These are phyloP conservation scores for Neosilurus mollespiculum DNA, from an alignment of 2,797 vertebrate genomes.

Conservation along the genomic window DNA sequence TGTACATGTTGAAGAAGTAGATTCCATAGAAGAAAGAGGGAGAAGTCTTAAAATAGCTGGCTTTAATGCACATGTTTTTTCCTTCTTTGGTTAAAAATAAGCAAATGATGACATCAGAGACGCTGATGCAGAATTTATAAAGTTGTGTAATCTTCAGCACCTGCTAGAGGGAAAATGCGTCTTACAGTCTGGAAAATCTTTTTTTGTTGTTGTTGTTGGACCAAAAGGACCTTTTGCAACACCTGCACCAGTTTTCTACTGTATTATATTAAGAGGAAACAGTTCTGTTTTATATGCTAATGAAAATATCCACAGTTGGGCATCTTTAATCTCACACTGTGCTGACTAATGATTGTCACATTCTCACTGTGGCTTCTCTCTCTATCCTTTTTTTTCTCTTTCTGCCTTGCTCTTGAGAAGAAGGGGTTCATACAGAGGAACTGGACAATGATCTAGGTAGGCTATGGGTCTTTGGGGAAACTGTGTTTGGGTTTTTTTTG, in stretches of 20 bases:
- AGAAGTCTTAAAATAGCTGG: background rate
- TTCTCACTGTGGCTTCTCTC: constrained; percentile 31
- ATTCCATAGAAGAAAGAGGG: background rate
- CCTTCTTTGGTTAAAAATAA: background rate
- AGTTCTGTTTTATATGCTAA: background rate
- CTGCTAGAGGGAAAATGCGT: background rate
- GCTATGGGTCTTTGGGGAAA: constrained; percentile 59
- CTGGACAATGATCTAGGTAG: constrained; percentile 98
- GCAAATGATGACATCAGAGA: background rate
- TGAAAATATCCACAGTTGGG: background rate
- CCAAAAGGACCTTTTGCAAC: background rate
- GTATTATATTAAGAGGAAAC: background rate
- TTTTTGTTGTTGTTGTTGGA: background rate
- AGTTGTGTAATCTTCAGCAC: background rate
- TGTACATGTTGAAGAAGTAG: no score
- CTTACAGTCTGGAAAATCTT: background rate
- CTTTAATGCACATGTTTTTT: background rate
- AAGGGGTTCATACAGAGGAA: constrained; percentile 99
- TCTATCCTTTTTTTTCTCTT: constrained; percentile 59
- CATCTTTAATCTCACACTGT: constrained; percentile 12
- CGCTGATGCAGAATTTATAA: constrained; percentile 10
- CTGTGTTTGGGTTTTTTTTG: constrained; percentile 33
- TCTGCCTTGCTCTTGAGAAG: constrained; percentile 83
- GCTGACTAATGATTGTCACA: constrained; percentile 26
- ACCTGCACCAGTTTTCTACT: background rate